phyloP scores from a whole-genome alignment of 2,113 vertebrate species.

The Neogobius melanostomus region DNA sequence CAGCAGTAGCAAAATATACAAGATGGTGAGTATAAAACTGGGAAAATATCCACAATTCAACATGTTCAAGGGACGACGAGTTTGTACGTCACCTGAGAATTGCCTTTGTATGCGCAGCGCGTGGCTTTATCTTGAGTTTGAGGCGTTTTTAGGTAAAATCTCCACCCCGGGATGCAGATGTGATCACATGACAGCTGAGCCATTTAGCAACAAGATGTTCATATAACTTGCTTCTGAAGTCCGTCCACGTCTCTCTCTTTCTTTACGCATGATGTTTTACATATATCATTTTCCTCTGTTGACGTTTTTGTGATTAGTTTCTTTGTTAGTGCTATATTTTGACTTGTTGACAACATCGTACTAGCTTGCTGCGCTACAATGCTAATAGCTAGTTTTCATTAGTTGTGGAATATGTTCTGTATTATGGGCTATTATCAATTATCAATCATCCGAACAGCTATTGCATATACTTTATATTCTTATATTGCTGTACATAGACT shows the following conservation, averaged over 20 bases:
- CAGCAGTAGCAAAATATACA: conserved; percentile 58
- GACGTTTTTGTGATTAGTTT: background rate
- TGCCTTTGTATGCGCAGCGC: background rate
- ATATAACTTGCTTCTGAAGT: conserved; percentile 2
- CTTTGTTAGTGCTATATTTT: background rate
- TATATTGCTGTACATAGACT: too few relatives aligned
- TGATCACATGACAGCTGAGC: conserved; percentile 72
- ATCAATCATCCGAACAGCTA: background rate
- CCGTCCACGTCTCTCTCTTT: background rate
- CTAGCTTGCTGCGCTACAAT: conserved; percentile 44
- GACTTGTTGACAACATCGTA: conserved; percentile 3
- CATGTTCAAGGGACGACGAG: too few relatives aligned
- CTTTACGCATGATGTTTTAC: background rate
- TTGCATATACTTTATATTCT: background rate
- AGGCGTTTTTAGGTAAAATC: conserved; percentile 8
- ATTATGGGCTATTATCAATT: background rate
- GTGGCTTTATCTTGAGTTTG: background rate
- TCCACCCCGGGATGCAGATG: conserved; percentile 35
- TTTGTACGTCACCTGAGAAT: background rate
- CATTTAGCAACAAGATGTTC: conserved; percentile 24
- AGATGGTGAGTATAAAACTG: conserved; percentile 75
- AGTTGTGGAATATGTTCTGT: background rate
- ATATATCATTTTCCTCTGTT: background rate
- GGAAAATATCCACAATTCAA: conserved; percentile 21
- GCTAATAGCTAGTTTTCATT: conserved; percentile 37